Conservation (phyloP, 1,140 invertebrate genomes). For the Drosophila nigrodunni region DNA sequence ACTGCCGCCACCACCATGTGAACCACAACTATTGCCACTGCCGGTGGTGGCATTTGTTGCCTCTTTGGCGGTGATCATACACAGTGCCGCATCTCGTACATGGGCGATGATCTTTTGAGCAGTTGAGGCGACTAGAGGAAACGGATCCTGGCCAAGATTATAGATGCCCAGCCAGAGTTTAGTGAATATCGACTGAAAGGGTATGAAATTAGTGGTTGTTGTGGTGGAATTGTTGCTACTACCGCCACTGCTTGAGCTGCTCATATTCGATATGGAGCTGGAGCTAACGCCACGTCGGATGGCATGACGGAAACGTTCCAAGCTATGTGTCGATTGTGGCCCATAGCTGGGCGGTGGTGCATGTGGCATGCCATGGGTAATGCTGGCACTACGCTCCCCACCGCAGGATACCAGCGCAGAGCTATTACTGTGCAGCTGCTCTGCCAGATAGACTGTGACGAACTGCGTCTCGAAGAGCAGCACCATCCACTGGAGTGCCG, state of each 20-base stretch:
- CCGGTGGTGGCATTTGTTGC: slow-evolving; percentile 68
- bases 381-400: slow-evolving; percentile 64
- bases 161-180: slow-evolving; percentile 93
- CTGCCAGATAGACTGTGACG: slow-evolving; percentile 89
- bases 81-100: slow-evolving; percentile 89
- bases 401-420: slow-evolving; percentile 58
- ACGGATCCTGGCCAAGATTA: slow-evolving; percentile 92
- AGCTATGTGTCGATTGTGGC: slow-evolving; percentile 67
- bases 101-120: slow-evolving; percentile 89
- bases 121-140: slow-evolving; percentile 91
- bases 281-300: slow-evolving; percentile 82
- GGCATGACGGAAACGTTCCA: slow-evolving; percentile 62
- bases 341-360: slow-evolving; percentile 29
- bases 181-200: slow-evolving; percentile 90
- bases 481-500: slow-evolving; percentile 95
- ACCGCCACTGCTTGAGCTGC: slow-evolving; percentile 33
- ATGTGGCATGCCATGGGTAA: slow-evolving; percentile 56
- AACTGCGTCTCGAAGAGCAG: slow-evolving; percentile 96
- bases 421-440: slow-evolving; percentile 56
- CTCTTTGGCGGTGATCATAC: slow-evolving; percentile 79
- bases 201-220: slow-evolving; percentile 75
- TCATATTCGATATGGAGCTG: slow-evolving; percentile 82
- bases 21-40: slow-evolving; percentile 40
- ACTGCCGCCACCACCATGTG: background rate
- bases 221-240: slow-evolving; percentile 34